Evolutionary conservation across 2,888 invertebrate genomes (phyloP).

Genomic region (Laspeyria flexula): DNA sequence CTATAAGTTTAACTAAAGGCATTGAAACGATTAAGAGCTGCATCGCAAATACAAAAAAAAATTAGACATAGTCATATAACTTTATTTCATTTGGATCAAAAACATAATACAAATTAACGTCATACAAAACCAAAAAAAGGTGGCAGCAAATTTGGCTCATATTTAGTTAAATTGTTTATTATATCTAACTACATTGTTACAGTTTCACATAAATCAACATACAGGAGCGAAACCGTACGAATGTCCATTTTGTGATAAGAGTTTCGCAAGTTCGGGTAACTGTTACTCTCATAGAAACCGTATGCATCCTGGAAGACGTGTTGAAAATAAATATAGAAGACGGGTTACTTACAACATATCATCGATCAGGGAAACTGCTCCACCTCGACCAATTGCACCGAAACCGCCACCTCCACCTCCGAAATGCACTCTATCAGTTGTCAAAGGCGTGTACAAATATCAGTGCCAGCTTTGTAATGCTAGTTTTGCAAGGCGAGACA

Average conservation of each 20-base stretch:
- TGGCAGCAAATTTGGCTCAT: too few species aligned
- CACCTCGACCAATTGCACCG: conserved; percentile 18
- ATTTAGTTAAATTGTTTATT: too few species aligned
- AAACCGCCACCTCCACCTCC: conserved; percentile 13
- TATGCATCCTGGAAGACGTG: conserved; percentile 88
- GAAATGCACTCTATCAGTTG: conserved; percentile 34
- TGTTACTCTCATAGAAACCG: conserved; percentile 90
- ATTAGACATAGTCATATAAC: too few species aligned
- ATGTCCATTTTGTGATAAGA: conserved; percentile 90
- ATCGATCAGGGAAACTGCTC: conserved; percentile 27
- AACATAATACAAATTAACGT: too few species aligned
- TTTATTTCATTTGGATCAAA: too few species aligned
- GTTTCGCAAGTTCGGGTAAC: conserved; percentile 90
- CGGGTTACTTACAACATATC: too few species aligned
- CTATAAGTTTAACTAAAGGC: too few species aligned
- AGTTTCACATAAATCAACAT: conserved; percentile 91
- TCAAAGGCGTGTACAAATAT: conserved; percentile 63
- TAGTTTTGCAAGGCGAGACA: conserved; percentile 69
- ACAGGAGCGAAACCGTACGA: conserved; percentile 91
- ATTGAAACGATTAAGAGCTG: too few species aligned
- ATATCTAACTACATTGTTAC: too few species aligned
- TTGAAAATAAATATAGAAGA: conserved; percentile 40
- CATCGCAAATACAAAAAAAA: too few species aligned
- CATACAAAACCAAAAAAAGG: too few species aligned
- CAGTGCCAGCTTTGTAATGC: conserved; percentile 68